phyloP scores from a whole-genome alignment of 1,140 invertebrate genomes.

The Pectinophora gossypiella region DNA sequence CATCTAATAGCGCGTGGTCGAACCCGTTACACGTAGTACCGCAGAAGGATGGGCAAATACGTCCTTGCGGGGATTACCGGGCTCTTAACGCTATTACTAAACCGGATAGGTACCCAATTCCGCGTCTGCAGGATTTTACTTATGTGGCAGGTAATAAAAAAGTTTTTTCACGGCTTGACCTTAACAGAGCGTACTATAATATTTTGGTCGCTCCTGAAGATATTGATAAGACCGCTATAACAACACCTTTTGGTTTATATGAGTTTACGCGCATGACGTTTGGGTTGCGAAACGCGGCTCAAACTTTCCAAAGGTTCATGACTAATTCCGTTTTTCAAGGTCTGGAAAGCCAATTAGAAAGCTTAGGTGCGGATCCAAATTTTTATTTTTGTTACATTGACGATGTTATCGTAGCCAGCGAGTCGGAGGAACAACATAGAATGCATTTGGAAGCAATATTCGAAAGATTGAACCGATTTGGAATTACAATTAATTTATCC shows the following conservation, averaged over 20 bases:
- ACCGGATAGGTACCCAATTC: conserved; percentile 41
- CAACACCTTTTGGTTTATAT: conserved; percentile 51
- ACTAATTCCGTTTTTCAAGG: conserved; percentile 52
- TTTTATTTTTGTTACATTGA: conserved; percentile 22
- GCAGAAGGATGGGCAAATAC: conserved; percentile 31
- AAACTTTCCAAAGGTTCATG: conserved; percentile 73
- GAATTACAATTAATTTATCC: conserved; percentile 16
- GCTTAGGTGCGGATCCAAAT: no score
- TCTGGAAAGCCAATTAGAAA: conserved; percentile 39
- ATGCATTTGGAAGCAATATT: conserved; percentile 18
- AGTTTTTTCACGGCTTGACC: conserved; percentile 57
- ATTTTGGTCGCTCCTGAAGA: conserved; percentile 42
- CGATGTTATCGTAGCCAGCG: conserved; percentile 27
- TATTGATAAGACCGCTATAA: conserved; percentile 53
- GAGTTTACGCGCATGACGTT: conserved; percentile 56
- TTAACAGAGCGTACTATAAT: conserved; percentile 63
- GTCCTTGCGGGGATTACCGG: conserved; percentile 54
- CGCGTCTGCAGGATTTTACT: conserved; percentile 40
- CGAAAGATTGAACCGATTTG: conserved; percentile 11
- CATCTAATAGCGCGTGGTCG: conserved; percentile 30
- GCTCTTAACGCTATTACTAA: conserved; percentile 46
- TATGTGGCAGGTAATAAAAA: conserved; percentile 25
- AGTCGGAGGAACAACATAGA: conserved; percentile 14
- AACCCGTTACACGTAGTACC: no score
- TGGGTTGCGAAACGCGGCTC: conserved; percentile 63